phyloP scores from a whole-genome alignment of 2,888 invertebrate species.

The Stegophylla sp. region DNA sequence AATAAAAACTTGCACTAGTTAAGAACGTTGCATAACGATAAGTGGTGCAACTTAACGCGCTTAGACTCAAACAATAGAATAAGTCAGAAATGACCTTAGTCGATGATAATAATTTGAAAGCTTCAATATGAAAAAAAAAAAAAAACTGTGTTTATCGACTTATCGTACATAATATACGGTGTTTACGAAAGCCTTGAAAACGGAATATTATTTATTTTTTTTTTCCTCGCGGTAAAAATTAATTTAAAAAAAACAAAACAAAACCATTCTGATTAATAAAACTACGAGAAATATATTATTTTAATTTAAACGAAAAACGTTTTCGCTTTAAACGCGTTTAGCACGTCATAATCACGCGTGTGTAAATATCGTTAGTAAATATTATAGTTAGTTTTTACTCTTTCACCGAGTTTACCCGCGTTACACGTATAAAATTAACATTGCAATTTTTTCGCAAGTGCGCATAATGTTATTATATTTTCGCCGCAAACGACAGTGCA shows the following conservation, averaged over 20 bases:
- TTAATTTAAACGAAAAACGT: too few relatives aligned
- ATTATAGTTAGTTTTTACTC: too few relatives aligned
- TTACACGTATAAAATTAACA: background rate
- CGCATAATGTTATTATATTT: too few relatives aligned
- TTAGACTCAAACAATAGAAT: conserved; percentile 31
- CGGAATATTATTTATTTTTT: background rate
- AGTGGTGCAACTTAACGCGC: background rate
- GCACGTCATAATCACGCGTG: too few relatives aligned
- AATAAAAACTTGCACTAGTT: conserved; percentile 19
- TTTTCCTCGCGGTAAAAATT: background rate
- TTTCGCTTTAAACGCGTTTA: too few relatives aligned
- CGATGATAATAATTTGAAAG: conserved; percentile 26
- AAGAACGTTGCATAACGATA: conserved; percentile 3
- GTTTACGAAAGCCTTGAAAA: background rate
- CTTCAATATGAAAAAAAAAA: too few relatives aligned
- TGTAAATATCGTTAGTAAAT: too few relatives aligned
- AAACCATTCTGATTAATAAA: too few relatives aligned
- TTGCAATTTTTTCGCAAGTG: background rate
- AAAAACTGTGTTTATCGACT: background rate
- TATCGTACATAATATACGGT: background rate
- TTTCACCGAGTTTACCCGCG: background rate
- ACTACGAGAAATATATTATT: too few relatives aligned
- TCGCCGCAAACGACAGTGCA: background rate
- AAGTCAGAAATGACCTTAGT: conserved; percentile 7
- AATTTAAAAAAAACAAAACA: background rate